Base-by-base conservation (phyloP, 2,113 vertebrate species). In the Notarius lentiginosus region DNA sequence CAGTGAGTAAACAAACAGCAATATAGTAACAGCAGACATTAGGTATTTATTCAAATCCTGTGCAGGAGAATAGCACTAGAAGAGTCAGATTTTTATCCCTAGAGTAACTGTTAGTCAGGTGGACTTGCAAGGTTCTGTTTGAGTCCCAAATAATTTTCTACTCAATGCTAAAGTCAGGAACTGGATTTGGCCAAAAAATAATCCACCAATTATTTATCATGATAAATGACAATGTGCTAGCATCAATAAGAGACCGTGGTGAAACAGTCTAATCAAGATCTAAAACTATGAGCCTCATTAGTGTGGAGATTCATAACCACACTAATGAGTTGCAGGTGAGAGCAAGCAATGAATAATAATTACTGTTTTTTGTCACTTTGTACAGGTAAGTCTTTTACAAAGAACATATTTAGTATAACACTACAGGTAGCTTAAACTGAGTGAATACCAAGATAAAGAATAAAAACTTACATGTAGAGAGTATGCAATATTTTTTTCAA, bases 151-250 rank as follows among this genome's bases (percentile, higher is more conserved):
- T 83, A 8, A 73, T 84, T 83, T 53, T 58, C 63, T 65, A 65
- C 75, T 91, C 91, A 93, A 92, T 93, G 92, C 94, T 94, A 93
- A 94, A 94, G 92, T 91, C 91, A 87, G 91, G 90, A 91, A 92
- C 94, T 94, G 93, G 94, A 94, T 89, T 91, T 91, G 94, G 91
- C 92, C 87, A 92, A 92, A 94, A 94, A 94, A 95, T 95, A 95
- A 95, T 94, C 94, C 91, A 93, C 94, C 95, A 94, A 94, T 95
- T 95, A 95, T 94, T 95, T 95, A 94, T 94, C 93, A 93, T 95
- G 94, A 96, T 95, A 94, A 95, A 95, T 93, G 94, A 88, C 94
- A 93, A 92, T 94, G 93, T 94, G 93, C 92, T 93, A 93, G 93
- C 95, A 95, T 95, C 94, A 95, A 95, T 95, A 95, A 95, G 92